Evolutionary conservation across 1,140 invertebrate species (phyloP).

Genomic region (Rhynchophorus ferrugineus): DNA sequence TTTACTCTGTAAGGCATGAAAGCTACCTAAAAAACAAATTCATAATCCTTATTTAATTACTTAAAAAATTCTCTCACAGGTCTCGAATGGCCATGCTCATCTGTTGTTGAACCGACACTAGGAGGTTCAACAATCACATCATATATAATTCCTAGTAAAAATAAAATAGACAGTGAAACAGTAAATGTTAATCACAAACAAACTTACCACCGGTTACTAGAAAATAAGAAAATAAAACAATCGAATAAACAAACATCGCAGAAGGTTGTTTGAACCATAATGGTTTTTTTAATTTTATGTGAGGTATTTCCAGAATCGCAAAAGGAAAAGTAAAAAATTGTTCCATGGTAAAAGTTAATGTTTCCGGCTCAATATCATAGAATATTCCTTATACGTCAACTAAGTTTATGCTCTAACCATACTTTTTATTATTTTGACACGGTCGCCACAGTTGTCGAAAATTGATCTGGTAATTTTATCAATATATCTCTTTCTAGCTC

Average conservation of each 20-base stretch:
- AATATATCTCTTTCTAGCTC: too few relatives aligned
- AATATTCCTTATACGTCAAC: too few relatives aligned
- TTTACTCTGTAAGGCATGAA: slow-evolving; percentile 98
- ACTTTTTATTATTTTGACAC: too few relatives aligned
- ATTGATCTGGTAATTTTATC: too few relatives aligned
- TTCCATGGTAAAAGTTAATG: slow-evolving; percentile 33
- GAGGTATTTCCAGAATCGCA: slow-evolving; percentile 78
- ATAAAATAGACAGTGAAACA: slow-evolving; percentile 6
- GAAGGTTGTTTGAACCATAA: slow-evolving; percentile 89
- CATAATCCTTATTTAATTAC: background rate
- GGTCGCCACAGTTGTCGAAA: too few relatives aligned
- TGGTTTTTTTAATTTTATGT: slow-evolving; percentile 86
- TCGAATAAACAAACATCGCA: slow-evolving; percentile 85
- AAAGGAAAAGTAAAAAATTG: slow-evolving; percentile 58
- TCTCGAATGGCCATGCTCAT: slow-evolving; percentile 90
- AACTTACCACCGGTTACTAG: slow-evolving; percentile 88
- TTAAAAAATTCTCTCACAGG: slow-evolving; percentile 55
- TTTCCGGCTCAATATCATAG: too few relatives aligned
- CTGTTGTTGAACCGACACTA: slow-evolving; percentile 93
- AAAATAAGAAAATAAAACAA: slow-evolving; percentile 92
- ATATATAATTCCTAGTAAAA: slow-evolving; percentile 86
- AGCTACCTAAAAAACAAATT: slow-evolving; percentile 60
- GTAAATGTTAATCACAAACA: background rate
- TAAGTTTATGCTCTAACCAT: too few relatives aligned
- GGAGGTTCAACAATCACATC: slow-evolving; percentile 98